Percentiles rank a stretch among this genome's conserved stretches.
phyloP scores from a whole-genome alignment of 2,113 vertebrate species.

The Callaeas wilsoni region DNA sequence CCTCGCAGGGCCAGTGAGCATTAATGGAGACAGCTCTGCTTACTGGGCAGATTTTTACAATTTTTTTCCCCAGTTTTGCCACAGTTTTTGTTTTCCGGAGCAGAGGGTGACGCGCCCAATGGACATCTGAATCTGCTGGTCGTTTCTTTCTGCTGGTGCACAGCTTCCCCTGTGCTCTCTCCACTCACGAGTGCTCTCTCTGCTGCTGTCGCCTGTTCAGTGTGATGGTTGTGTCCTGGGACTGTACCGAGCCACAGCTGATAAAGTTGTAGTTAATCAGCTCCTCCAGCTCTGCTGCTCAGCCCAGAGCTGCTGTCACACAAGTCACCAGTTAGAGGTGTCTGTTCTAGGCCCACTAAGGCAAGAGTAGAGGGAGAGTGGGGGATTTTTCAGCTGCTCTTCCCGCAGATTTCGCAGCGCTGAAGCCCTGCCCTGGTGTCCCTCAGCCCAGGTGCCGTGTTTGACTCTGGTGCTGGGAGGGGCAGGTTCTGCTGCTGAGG shows the following conservation, averaged over 20 bases:
- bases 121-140: background rate
- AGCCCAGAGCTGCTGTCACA: background rate
- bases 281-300: background rate
- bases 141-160: slow-evolving; percentile 43
- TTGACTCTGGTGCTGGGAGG: background rate
- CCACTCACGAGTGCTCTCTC: slow-evolving; percentile 49
- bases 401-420: background rate
- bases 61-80: background rate
- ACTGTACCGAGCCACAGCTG: slow-evolving; percentile 2
- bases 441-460: background rate
- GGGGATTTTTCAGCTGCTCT: background rate
- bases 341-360: background rate
- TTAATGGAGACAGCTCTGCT: background rate
- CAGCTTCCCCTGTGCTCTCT: slow-evolving; percentile 3
- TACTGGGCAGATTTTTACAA: background rate
- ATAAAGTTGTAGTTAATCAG: slow-evolving; percentile 40
- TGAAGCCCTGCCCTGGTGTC: background rate
- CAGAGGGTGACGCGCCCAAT: background rate
- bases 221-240: slow-evolving; percentile 68
- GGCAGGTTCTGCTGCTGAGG: background rate
- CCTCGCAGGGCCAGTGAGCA: background rate
- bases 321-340: background rate
- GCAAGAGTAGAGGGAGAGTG: background rate
- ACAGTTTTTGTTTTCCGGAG: background rate
- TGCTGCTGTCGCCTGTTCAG: slow-evolving; percentile 75